A percentile compares a stretch with the other conserved stretches of the same genome.
Evolutionary conservation across 1,140 invertebrate species (phyloP).

Genomic region (Drosophila santomea): DNA sequence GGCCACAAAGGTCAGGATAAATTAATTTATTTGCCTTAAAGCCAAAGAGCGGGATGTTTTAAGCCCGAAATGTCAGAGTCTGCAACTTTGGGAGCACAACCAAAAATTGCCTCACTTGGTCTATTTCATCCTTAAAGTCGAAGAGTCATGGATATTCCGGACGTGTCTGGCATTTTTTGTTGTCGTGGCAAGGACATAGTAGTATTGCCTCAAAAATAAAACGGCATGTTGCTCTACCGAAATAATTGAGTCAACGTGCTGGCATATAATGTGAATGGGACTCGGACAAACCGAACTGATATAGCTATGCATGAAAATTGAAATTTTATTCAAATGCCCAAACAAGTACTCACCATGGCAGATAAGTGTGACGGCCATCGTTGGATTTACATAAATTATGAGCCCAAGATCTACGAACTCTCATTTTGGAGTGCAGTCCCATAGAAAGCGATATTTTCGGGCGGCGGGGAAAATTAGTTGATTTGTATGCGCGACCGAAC

Average conservation of each 20-base stretch:
- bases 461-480: slow-evolving; percentile 62
- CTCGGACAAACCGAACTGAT: slow-evolving; percentile 29
- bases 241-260: slow-evolving; percentile 66
- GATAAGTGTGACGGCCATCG: slow-evolving; percentile 49
- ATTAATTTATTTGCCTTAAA: slow-evolving; percentile 2
- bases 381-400: slow-evolving; percentile 77
- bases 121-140: slow-evolving; percentile 37
- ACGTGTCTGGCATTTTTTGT: slow-evolving; percentile 57
- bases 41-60: not conserved
- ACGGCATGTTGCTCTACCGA: slow-evolving; percentile 21
- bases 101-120: slow-evolving; percentile 46
- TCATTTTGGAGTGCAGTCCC: slow-evolving; percentile 29
- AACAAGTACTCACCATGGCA: slow-evolving; percentile 25
- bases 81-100: slow-evolving; percentile 25
- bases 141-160: slow-evolving; percentile 40
- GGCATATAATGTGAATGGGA: slow-evolving; percentile 46
- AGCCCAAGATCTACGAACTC: slow-evolving; percentile 30
- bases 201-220: slow-evolving; percentile 66
- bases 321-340: slow-evolving; percentile 73
- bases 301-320: slow-evolving; percentile 70
- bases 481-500: slow-evolving; percentile 66
- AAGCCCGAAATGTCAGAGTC: slow-evolving; percentile 24
- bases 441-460: slow-evolving; percentile 13
- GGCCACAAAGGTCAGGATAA: slow-evolving; percentile 21
- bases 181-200: slow-evolving; percentile 35